Evolutionary conservation across 2,888 invertebrate genomes (phyloP).

Genomic region (Ptychoptera contaminata): DNA sequence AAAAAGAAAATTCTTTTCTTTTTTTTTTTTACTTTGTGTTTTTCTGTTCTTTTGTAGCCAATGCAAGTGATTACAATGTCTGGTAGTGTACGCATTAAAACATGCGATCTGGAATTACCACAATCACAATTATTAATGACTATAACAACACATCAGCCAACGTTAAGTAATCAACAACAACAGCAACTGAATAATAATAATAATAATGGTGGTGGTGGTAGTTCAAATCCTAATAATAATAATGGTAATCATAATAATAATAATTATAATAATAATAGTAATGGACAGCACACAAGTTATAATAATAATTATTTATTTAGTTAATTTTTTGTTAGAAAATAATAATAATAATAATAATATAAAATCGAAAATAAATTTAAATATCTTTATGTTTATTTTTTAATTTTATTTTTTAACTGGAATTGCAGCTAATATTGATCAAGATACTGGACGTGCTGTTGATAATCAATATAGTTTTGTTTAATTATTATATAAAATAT

Average conservation of each 20-base stretch:
- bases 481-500: constrained; percentile 19
- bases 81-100: constrained; percentile 31
- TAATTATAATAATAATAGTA: no score
- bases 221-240: no score
- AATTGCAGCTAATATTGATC: constrained; percentile 5
- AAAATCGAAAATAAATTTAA: background rate
- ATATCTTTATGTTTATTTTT: no score
- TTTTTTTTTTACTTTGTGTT: background rate
- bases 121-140: constrained; percentile 15
- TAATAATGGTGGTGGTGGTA: constrained; percentile 7
- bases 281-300: no score
- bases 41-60: constrained; percentile 23
- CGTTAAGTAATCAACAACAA: constrained; percentile 25
- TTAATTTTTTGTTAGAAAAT: background rate
- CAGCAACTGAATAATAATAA: constrained; percentile 28
- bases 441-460: constrained; percentile 41
- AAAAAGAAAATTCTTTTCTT: background rate
- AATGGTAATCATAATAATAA: no score
- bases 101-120: constrained; percentile 31
- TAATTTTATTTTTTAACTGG: no score
- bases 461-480: constrained; percentile 75
- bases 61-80: constrained; percentile 31
- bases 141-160: constrained; percentile 3
- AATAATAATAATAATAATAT: background rate
- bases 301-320: no score